Evolutionary conservation across 2,113 vertebrate species (phyloP).

Genomic region (Leuciscus idus): DNA sequence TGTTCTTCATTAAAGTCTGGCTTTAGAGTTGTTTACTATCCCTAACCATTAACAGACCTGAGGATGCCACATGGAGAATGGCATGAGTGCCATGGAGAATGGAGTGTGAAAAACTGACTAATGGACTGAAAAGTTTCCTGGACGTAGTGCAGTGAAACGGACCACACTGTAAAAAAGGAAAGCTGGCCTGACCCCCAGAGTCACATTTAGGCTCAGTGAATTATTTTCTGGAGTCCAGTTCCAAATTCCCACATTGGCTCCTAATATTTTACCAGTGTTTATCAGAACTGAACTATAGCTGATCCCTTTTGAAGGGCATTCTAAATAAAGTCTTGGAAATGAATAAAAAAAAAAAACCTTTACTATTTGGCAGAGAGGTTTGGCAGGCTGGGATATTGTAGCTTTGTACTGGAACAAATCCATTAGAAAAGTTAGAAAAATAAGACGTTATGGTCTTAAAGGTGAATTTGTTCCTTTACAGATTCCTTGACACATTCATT

Average conservation of each 20-base stretch:
- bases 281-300: conserved; percentile 17
- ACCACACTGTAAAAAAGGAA: conserved; percentile 1
- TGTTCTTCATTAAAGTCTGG: conserved; percentile 2
- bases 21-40: neutral
- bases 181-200: conserved; percentile 16
- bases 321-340: conserved; percentile 41
- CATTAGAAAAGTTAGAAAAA: conserved; percentile 7
- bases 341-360: conserved; percentile 1
- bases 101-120: conserved; percentile 16
- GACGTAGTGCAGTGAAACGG: conserved; percentile 23
- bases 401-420: conserved; percentile 17
- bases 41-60: neutral
- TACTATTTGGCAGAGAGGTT: conserved; percentile 20
- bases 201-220: conserved; percentile 11
- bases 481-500: conserved; percentile 1
- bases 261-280: conserved; percentile 21
- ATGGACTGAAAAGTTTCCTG: conserved; percentile 52
- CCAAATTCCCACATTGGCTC: conserved; percentile 35
- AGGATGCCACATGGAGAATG: neutral
- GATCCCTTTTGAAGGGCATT: conserved; percentile 30
- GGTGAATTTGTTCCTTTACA: conserved; percentile 7
- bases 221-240: conserved; percentile 22
- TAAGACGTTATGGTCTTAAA: neutral
- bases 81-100: neutral
- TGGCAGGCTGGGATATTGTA: conserved; percentile 23